A percentile compares a stretch with the other conserved stretches of the same genome.
Conservation (phyloP, 2,888 invertebrate species). For the Cynaeus angustus region DNA sequence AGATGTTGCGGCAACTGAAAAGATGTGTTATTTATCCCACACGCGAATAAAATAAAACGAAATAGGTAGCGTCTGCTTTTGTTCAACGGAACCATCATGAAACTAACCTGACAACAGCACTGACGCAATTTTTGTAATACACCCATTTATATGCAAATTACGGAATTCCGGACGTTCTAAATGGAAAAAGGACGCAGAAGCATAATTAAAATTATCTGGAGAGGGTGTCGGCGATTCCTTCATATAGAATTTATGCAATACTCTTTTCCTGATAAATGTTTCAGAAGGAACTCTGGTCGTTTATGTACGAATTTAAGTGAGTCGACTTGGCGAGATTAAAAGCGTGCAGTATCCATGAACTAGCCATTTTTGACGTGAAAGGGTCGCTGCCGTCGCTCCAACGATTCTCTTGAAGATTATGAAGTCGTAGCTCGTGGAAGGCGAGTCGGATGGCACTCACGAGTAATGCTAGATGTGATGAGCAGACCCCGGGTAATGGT, state of each 20-base stretch:
- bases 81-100: slow-evolving; percentile 17
- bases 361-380: slow-evolving; percentile 49
- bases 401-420: slow-evolving; percentile 56
- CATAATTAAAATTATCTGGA: slow-evolving; percentile 46
- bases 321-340: slow-evolving; percentile 39
- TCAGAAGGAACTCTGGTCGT: slow-evolving; percentile 33
- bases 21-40: slow-evolving; percentile 44
- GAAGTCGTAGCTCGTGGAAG: slow-evolving; percentile 54
- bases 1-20: slow-evolving; percentile 43
- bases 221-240: slow-evolving; percentile 33
- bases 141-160: slow-evolving; percentile 66
- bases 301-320: slow-evolving; percentile 20
- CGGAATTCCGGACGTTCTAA: slow-evolving; percentile 33
- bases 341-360: slow-evolving; percentile 34
- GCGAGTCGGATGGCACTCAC: slow-evolving; percentile 56
- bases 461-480: slow-evolving; percentile 62
- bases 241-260: slow-evolving; percentile 13
- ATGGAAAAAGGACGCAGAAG: slow-evolving; percentile 37
- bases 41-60: slow-evolving; percentile 40
- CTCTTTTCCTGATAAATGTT: slow-evolving; percentile 37
- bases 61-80: slow-evolving; percentile 37
- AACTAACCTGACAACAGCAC: slow-evolving; percentile 56
- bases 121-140: slow-evolving; percentile 65
- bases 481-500: slow-evolving; percentile 64
- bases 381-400: slow-evolving; percentile 42